Conservation (phyloP, 37 sponge, comb jelly and placozoan species). For the Bolinopsis microptera region DNA sequence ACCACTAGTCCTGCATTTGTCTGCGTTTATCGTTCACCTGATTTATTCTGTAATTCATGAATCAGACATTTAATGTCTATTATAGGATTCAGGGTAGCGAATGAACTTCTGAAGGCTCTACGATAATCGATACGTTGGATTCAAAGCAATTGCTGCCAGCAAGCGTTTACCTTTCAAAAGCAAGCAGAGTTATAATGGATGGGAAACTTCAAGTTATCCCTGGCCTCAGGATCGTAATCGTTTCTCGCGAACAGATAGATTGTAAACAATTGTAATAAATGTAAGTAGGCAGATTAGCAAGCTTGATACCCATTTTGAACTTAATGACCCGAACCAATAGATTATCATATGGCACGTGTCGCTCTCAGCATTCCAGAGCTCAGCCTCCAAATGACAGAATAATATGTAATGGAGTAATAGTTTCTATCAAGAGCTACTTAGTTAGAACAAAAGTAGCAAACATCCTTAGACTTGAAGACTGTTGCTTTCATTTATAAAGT, state of each 20-base stretch:
- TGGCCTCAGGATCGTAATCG: not conserved
- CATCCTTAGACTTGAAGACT: not conserved
- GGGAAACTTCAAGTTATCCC: not conserved
- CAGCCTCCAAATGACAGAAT: not conserved
- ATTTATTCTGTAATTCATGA: not conserved
- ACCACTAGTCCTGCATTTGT: too few relatives aligned
- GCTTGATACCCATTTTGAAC: not conserved
- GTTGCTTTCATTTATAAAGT: not conserved
- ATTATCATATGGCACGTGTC: not conserved
- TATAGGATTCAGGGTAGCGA: not conserved
- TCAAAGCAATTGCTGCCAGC: too few relatives aligned
- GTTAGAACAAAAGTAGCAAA: not conserved
- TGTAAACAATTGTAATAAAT: too few relatives aligned
- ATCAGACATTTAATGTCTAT: not conserved
- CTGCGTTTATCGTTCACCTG: not conserved
- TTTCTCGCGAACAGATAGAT: not conserved
- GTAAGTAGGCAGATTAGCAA: too few relatives aligned
- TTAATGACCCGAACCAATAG: not conserved
- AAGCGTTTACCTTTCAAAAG: too few relatives aligned
- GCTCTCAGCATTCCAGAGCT: not conserved
- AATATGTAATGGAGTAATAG: not conserved
- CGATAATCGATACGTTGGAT: not conserved
- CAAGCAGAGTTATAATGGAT: not conserved
- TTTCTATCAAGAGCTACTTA: not conserved
- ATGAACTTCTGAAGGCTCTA: not conserved